phyloP scores from a whole-genome alignment of 2,888 invertebrate genomes.

The Anorthoa munda region DNA sequence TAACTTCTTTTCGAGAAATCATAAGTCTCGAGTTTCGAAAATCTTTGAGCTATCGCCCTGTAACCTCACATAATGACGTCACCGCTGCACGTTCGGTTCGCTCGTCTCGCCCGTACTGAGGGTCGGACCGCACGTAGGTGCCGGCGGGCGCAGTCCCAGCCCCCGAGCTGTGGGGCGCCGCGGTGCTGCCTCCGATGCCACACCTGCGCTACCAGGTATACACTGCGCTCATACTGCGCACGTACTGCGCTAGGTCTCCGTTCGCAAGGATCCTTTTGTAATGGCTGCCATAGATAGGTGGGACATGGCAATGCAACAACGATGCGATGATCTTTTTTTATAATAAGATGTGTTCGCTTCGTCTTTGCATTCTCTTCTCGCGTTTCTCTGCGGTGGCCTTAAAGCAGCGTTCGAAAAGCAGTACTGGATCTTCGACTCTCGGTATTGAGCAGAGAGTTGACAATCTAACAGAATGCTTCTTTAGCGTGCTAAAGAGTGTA shows the following conservation, averaged over 20 bases:
- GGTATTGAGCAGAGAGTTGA: background rate
- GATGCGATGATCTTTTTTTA: background rate
- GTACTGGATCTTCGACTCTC: background rate
- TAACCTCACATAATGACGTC: slow-evolving; percentile 21
- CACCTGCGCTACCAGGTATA: slow-evolving; percentile 84
- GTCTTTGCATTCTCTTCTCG: background rate
- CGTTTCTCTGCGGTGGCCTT: background rate
- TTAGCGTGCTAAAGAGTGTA: too few relatives aligned
- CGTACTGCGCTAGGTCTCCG: background rate
- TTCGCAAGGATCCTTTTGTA: background rate
- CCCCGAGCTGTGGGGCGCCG: slow-evolving; percentile 83
- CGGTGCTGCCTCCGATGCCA: slow-evolving; percentile 82
- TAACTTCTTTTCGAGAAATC: background rate
- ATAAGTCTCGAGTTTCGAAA: background rate
- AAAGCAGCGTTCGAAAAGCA: background rate
- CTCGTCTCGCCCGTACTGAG: slow-evolving; percentile 30
- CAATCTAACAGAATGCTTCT: background rate
- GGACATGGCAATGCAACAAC: background rate
- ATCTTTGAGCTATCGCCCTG: background rate
- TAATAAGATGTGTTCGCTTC: background rate
- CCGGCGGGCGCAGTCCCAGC: slow-evolving; percentile 64
- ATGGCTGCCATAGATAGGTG: background rate
- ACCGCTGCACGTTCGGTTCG: slow-evolving; percentile 38
- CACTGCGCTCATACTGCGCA: slow-evolving; percentile 19
- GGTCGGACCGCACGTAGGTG: slow-evolving; percentile 57